Base-by-base conservation (phyloP, 2,888 invertebrate genomes). In the Cephus rjabovi region DNA sequence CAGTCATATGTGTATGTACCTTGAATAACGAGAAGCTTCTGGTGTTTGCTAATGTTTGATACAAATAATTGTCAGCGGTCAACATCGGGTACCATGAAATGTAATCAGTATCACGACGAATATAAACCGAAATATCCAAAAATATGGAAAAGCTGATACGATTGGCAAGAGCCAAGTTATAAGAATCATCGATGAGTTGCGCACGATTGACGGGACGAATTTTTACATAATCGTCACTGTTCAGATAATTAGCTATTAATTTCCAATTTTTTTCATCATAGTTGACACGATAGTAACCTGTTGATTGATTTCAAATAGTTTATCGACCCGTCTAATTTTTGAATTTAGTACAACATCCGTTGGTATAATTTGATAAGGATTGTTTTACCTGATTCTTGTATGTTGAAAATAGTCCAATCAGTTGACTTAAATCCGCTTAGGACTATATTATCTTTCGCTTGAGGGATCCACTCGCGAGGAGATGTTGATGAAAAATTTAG, bases 41-140 rank as follows among this genome's bases (percentile, higher is more conserved):
- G 0, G 93, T 93, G 34, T 95, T 93, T 79, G 85, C 78, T 87
- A 86, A 84, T 56, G 92, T 79, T 80, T 92, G 89, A 73, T 92
- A 90, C 2, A 90, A 83, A 2, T 91, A 92, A 79, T 88, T 87
- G 77, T 92, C 92, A 30, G 93, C 93, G 78, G 89, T 89, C 15
- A 94, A 91, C 6, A 95, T 30, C 1, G 95, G 91, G 30, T 92
- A 90, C 96, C 96, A 97, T 0, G 96, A 95, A 11, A 95, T 92
- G 80, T 95, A 95, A 74, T 95, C 94, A 31, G 92, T 92, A 89
- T 95, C 95, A 11, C 93, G 92, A 74, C 92, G 89, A 81, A 97
- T 85, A 92, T 93, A 75, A 94, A 89, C 76, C 92, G 93, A 73
- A 94, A 92, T 0, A 93, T 93, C 69, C 89, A 90, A 12, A 86